Evolutionary conservation across 2,797 vertebrate species (phyloP), one percentile per base, ranked within the genome.

Genomic region (Moxostoma hubbsi): DNA sequence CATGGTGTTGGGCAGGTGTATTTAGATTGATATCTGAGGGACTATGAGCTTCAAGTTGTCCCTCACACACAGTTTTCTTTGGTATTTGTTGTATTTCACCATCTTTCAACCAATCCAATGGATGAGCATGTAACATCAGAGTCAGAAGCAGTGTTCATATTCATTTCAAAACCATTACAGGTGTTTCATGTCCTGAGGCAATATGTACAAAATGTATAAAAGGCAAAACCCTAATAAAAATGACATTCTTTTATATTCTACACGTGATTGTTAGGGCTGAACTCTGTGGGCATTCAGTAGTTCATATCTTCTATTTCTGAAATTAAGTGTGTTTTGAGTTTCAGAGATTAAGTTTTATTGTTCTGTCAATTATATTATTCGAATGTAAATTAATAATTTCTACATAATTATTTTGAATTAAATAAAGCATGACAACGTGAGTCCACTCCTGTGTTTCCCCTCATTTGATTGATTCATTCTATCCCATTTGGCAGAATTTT

Each of bases 401-500:
- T 94, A 95, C 93, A 93, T 88, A 94, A 94, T 91, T 95, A 95
- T 95, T 95, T 84, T 95, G 94, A 94, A 95, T 93, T 94, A 95
- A 91, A 91, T 89, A 90, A 95, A 95, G 94, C 94, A 95, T 95
- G 94, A 88, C 81, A 89, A 91, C 93, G 24, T 24, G 24, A 24
- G 87, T 90, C 86, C 72, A 9, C 6, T 54, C 75, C 12, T 81
- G 76, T 87, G 57, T 82, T 82, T 83, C 12, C 24, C 45, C 9
- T 58, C 9, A n/a, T 67, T 36, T 55, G 1, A 24, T 24, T 24
- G 24, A 24, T 2, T 55, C 2, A 58, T 36, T 24, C 36, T 18
- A 67, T 12, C 36, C 36, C 11, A 49, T 59, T 8, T 24, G 24
- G 24, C 24, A 24, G 24, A 24, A 24, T 24, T 24, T 24, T 24